These are phyloP conservation scores for Argyra leucocephala DNA, from an alignment of 2,888 invertebrate genomes.

Conservation along the genomic window DNA sequence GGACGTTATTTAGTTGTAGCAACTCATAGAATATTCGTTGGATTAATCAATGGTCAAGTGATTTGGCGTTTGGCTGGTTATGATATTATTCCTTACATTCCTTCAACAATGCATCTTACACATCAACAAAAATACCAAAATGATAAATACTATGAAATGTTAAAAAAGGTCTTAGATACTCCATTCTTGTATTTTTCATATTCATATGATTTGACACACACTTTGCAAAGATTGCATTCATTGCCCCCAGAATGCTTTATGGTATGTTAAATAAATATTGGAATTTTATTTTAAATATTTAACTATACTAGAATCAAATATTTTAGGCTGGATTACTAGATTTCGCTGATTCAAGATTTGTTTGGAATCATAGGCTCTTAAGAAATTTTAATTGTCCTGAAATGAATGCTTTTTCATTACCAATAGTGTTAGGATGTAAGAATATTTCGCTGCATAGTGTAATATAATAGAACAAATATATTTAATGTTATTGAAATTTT, in stretches of 20 bases:
- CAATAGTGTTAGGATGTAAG: slow-evolving; percentile 86
- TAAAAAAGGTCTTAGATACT: slow-evolving; percentile 69
- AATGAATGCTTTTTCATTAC: slow-evolving; percentile 71
- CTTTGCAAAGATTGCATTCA: slow-evolving; percentile 76
- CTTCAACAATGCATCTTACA: slow-evolving; percentile 74
- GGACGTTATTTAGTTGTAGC: slow-evolving; percentile 83
- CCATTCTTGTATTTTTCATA: slow-evolving; percentile 90
- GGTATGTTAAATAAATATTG: slow-evolving; percentile 40
- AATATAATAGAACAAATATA: slow-evolving; percentile 7
- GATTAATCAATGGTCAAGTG: slow-evolving; percentile 68
- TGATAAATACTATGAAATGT: slow-evolving; percentile 71
- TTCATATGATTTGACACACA: slow-evolving; percentile 85
- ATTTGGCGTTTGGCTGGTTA: slow-evolving; percentile 69
- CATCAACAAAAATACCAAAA: slow-evolving; percentile 77
- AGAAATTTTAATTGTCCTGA: slow-evolving; percentile 66
- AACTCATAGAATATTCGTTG: slow-evolving; percentile 68
- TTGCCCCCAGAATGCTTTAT: slow-evolving; percentile 73
- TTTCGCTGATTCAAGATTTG: slow-evolving; percentile 77
- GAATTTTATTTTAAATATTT: background rate
- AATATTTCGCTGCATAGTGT: slow-evolving; percentile 38
- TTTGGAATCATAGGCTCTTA: slow-evolving; percentile 85
- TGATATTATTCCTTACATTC: slow-evolving; percentile 78
- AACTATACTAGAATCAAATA: background rate
- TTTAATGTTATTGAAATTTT: slow-evolving; percentile 14
- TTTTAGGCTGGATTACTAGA: slow-evolving; percentile 61